Evolutionary conservation across 2,888 invertebrate species (phyloP).

Genomic region (Ophioninae sp.): DNA sequence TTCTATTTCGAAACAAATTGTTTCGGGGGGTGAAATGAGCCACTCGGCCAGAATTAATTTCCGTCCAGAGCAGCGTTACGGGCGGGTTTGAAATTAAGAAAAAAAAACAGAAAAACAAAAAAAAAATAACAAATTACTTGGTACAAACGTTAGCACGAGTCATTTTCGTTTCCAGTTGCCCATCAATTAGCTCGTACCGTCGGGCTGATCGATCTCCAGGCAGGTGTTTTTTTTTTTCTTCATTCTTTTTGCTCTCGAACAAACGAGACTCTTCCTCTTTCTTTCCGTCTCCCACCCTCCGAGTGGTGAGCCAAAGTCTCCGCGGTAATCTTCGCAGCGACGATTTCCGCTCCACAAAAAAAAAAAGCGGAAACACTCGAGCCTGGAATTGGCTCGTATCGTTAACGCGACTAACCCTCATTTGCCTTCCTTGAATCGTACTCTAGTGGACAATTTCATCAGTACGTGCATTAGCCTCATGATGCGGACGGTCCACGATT

Average conservation of each 20-base stretch:
- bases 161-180: neutral
- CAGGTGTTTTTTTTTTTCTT: too few relatives aligned
- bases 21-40: neutral
- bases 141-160: neutral
- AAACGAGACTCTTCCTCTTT: too few relatives aligned
- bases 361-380: conserved; percentile 8
- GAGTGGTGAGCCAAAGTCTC: too few relatives aligned
- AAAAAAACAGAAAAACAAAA: too few relatives aligned
- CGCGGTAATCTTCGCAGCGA: conserved; percentile 55
- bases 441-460: conserved; percentile 4
- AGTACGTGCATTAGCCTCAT: neutral
- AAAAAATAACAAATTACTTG: neutral
- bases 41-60: conserved; percentile 15
- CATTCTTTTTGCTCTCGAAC: neutral
- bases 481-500: too few relatives aligned
- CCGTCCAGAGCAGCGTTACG: neutral
- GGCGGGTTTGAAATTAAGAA: neutral
- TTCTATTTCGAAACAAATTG: conserved; percentile 11
- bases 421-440: conserved; percentile 7
- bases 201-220: too few relatives aligned
- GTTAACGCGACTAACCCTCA: conserved; percentile 15
- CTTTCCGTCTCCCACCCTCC: too few relatives aligned
- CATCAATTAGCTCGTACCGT: neutral
- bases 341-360: conserved; percentile 48
- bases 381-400: conserved; percentile 20